Percentiles rank a stretch among this genome's conserved stretches.
These are phyloP conservation scores for Hermetia illucens DNA, from an alignment of 1,140 invertebrate genomes.

Conservation along the genomic window DNA sequence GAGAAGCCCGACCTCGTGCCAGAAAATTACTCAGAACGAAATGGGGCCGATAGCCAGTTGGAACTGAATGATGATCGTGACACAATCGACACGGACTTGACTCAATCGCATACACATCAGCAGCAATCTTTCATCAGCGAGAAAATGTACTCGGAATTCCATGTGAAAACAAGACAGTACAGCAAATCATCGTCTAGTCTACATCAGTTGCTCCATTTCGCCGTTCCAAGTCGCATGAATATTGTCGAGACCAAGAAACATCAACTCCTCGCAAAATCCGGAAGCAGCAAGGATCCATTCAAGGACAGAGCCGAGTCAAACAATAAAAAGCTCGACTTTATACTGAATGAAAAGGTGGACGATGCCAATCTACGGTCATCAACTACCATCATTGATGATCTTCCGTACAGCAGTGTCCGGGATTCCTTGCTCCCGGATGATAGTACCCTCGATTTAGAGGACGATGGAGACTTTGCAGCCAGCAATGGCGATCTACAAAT, in stretches of 20 bases:
- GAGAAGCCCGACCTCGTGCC: constrained; percentile 21
- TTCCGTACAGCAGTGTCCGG: constrained; percentile 27
- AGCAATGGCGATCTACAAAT: too few species aligned
- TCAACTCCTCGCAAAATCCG: not conserved
- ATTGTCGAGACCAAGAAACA: constrained; percentile 18
- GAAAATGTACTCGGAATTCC: constrained; percentile 43
- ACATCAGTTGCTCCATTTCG: constrained; percentile 31
- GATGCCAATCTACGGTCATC: constrained; percentile 14
- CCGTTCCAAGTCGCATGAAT: constrained; percentile 24
- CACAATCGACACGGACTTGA: not conserved
- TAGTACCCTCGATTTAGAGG: not conserved
- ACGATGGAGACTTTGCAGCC: too few species aligned
- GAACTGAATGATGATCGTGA: not conserved
- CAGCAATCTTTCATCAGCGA: constrained; percentile 44
- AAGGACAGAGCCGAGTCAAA: constrained; percentile 6
- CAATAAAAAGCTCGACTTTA: constrained; percentile 8
- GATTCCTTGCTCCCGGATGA: constrained; percentile 18
- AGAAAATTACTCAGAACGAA: constrained; percentile 10
- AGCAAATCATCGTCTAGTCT: constrained; percentile 44
- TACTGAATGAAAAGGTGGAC: constrained; percentile 13
- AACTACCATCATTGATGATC: constrained; percentile 19
- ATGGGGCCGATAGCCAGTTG: too few species aligned
- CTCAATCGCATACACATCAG: not conserved
- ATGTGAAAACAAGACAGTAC: constrained; percentile 42
- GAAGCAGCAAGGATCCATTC: constrained; percentile 9